These are phyloP conservation scores for Manacus vitellinus DNA, from an alignment of 2,113 vertebrate species.

Conservation along the genomic window DNA sequence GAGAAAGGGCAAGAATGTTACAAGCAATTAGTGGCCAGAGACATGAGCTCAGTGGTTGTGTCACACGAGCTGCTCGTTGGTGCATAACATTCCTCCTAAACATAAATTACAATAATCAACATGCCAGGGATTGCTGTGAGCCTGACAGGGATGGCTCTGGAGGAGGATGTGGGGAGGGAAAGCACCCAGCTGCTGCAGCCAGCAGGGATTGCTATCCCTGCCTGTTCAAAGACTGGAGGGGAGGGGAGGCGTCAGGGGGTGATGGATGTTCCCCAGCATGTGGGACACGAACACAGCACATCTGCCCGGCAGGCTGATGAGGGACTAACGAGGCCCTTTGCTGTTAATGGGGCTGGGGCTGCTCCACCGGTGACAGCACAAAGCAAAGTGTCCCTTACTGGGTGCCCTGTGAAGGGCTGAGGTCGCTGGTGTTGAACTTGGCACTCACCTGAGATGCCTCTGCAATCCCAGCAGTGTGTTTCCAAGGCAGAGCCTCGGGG, in stretches of 20 bases:
- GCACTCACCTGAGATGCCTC: background rate
- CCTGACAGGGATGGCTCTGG: background rate
- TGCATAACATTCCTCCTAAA: background rate
- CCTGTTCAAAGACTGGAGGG: background rate
- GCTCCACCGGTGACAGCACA: background rate
- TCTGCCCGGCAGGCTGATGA: background rate
- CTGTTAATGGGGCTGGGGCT: background rate
- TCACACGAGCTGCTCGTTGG: background rate
- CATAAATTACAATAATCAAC: background rate
- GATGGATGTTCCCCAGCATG: background rate
- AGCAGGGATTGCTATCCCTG: fast-evolving
- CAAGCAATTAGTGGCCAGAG: background rate
- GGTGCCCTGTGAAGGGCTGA: background rate
- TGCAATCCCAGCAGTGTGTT: background rate
- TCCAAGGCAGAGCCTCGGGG: background rate
- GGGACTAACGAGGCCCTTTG: background rate
- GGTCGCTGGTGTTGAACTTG: background rate
- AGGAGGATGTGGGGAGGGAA: background rate
- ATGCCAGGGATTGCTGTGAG: background rate
- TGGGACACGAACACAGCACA: background rate
- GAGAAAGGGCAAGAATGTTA: background rate
- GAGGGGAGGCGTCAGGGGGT: fast-evolving
- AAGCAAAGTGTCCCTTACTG: background rate
- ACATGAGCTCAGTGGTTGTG: background rate
- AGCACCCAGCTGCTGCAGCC: background rate